Conservation (phyloP, 2,797 vertebrate genomes). For the Salmo trutta region DNA sequence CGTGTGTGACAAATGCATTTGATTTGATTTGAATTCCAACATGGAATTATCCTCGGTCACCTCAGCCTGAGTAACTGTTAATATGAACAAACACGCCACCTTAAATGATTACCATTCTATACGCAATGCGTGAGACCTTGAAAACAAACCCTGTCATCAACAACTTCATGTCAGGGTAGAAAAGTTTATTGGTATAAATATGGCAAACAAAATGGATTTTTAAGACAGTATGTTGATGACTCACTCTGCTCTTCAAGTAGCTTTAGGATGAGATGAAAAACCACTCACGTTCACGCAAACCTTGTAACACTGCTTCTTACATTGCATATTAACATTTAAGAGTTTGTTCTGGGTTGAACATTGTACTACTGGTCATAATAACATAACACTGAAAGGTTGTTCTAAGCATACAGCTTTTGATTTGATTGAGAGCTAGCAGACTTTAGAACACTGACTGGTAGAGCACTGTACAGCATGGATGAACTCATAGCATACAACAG, state of each 20-base stretch:
- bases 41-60: too few relatives aligned
- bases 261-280: conserved; percentile 59
- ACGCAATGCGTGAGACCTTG: background rate
- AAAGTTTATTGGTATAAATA: conserved; percentile 80
- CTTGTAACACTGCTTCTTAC: conserved; percentile 50
- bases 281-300: conserved; percentile 58
- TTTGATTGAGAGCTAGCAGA: conserved; percentile 75
- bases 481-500: conserved; percentile 35
- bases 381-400: conserved; percentile 55
- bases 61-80: too few relatives aligned
- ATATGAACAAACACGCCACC: background rate
- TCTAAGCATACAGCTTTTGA: conserved; percentile 73
- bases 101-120: background rate
- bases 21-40: too few relatives aligned
- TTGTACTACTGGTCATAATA: conserved; percentile 43
- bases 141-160: conserved; percentile 2
- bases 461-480: conserved; percentile 64
- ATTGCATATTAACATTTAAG: conserved; percentile 55
- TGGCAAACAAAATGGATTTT: conserved; percentile 64
- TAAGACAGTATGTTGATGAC: conserved; percentile 67
- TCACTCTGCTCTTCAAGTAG: conserved; percentile 50
- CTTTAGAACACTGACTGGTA: conserved; percentile 65
- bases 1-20: background rate
- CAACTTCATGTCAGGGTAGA: conserved; percentile 50
- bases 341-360: conserved; percentile 48